Conservation (phyloP, 1,140 invertebrate species). For the Marisa cornuarietis region DNA sequence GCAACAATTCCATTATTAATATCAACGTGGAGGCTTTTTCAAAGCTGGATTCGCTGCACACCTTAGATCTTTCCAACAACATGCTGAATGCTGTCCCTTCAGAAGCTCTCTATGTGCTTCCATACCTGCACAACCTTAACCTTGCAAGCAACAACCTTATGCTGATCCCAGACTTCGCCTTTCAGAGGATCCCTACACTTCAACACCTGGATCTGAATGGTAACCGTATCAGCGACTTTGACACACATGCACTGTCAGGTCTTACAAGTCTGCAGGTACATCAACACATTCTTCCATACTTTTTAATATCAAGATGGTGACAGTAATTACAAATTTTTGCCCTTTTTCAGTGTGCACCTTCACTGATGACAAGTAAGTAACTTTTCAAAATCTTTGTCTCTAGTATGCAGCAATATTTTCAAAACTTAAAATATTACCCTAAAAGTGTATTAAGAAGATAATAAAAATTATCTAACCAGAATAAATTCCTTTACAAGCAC, state of each 20-base stretch:
- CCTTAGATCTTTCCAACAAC: slow-evolving; percentile 57
- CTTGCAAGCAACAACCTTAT: slow-evolving; percentile 51
- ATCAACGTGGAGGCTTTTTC: slow-evolving; percentile 49
- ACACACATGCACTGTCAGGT: slow-evolving; percentile 41
- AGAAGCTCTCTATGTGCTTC: slow-evolving; percentile 35
- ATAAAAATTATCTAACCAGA: no score
- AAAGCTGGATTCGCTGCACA: slow-evolving; percentile 40
- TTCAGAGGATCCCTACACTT: slow-evolving; percentile 41
- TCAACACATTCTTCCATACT: background rate
- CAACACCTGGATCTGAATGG: slow-evolving; percentile 46
- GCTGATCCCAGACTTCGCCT: slow-evolving; percentile 36
- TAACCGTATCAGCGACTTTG: slow-evolving; percentile 48
- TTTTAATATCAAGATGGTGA: no score
- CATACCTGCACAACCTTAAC: slow-evolving; percentile 38
- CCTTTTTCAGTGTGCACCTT: no score
- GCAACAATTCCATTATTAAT: slow-evolving; percentile 48
- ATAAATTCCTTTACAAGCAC: no score
- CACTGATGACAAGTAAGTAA: no score
- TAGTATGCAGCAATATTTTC: no score
- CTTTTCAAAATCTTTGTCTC: no score
- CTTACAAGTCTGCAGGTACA: slow-evolving; percentile 29
- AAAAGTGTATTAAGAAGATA: no score
- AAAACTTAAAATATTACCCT: no score
- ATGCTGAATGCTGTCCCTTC: slow-evolving; percentile 42
- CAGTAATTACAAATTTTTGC: no score